Conservation (phyloP, 2,113 vertebrate genomes). For the Engystomops pustulosus region DNA sequence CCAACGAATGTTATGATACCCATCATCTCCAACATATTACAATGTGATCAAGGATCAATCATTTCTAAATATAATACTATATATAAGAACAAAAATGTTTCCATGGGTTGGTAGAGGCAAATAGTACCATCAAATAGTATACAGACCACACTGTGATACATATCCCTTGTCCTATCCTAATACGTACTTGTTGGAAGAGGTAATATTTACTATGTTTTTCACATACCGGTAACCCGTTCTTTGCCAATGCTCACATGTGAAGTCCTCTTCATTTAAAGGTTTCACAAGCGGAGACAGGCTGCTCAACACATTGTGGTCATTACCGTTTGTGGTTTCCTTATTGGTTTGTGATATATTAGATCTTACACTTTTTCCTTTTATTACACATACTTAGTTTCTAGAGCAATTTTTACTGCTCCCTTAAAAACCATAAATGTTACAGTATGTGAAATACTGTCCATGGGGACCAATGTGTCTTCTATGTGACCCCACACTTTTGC, state of each 20-base stretch:
- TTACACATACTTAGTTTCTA: not conserved
- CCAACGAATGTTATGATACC: too few relatives aligned
- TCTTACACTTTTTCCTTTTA: not conserved
- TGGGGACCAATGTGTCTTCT: not conserved
- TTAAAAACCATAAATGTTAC: not conserved
- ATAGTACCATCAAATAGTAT: too few relatives aligned
- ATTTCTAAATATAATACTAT: too few relatives aligned
- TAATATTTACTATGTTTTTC: too few relatives aligned
- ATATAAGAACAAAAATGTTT: too few relatives aligned
- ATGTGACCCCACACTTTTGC: not conserved
- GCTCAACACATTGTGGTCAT: not conserved
- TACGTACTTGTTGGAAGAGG: too few relatives aligned
- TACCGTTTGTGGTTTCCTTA: not conserved
- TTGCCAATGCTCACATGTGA: not conserved
- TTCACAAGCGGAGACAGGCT: not conserved
- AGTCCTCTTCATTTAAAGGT: not conserved
- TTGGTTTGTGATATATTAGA: not conserved
- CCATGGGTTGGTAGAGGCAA: too few relatives aligned
- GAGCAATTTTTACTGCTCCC: not conserved
- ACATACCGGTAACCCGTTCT: too few relatives aligned
- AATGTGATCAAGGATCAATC: too few relatives aligned
- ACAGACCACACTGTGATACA: too few relatives aligned
- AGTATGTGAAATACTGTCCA: not conserved
- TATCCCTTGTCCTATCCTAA: too few relatives aligned
- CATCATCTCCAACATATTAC: too few relatives aligned